Conservation (phyloP, 2,113 vertebrate genomes). For the Vombatus ursinus region DNA sequence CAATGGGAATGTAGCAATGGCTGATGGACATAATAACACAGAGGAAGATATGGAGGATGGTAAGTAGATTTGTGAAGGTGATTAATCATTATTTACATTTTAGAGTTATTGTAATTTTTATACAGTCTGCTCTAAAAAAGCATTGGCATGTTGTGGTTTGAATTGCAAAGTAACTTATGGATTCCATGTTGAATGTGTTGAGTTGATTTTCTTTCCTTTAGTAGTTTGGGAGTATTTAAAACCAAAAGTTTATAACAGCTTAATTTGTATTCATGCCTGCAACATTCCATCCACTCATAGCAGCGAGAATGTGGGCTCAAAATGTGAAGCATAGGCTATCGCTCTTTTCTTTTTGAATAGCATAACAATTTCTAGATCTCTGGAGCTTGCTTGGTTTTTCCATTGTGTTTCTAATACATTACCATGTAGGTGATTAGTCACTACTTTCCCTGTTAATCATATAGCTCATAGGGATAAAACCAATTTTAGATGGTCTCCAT, state of each 20-base stretch:
- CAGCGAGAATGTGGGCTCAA: not conserved
- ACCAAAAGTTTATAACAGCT: not conserved
- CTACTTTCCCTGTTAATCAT: not conserved
- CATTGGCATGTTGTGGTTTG: constrained; percentile 29
- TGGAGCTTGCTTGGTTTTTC: constrained; percentile 58
- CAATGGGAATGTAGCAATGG: constrained; percentile 98
- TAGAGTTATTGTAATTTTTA: constrained; percentile 46
- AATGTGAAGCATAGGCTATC: constrained; percentile 6
- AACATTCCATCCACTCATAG: constrained; percentile 25
- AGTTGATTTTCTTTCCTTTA: constrained; percentile 34
- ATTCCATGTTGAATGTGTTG: constrained; percentile 22
- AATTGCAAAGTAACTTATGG: not conserved
- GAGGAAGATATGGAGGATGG: constrained; percentile 99
- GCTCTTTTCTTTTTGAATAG: constrained; percentile 43
- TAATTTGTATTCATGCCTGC: not conserved
- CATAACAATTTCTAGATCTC: constrained; percentile 37
- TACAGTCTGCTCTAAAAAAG: constrained; percentile 26
- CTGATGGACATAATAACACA: constrained; percentile 96
- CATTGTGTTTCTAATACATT: constrained; percentile 29
- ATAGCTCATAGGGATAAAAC: constrained; percentile 22
- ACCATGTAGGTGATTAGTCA: constrained; percentile 16
- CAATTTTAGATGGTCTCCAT: constrained; percentile 16
- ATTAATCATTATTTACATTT: not conserved
- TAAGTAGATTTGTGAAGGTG: constrained; percentile 72
- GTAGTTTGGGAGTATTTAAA: not conserved